Percentiles rank a stretch among this genome's conserved stretches.
Evolutionary conservation across 2,113 vertebrate genomes (phyloP).

Genomic region (Tragulus kanchil): DNA sequence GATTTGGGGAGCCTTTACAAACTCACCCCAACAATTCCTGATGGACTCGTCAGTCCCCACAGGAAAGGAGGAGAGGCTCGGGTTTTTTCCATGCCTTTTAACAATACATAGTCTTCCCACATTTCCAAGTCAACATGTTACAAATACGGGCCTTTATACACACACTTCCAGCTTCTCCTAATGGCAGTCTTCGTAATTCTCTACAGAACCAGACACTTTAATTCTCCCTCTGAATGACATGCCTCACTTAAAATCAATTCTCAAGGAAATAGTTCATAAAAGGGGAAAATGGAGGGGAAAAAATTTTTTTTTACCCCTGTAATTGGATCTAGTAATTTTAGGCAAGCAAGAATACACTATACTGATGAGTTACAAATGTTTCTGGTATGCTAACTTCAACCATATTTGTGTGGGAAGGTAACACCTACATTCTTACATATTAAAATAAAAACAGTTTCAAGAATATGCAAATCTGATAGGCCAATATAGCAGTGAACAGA

Average conservation of each 20-base stretch:
- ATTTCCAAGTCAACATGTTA: background rate
- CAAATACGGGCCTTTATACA: background rate
- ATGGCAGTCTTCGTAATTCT: background rate
- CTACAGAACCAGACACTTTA: background rate
- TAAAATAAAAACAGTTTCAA: slow-evolving; percentile 63
- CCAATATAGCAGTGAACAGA: background rate
- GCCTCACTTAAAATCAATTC: slow-evolving; percentile 63
- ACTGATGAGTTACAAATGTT: slow-evolving; percentile 78
- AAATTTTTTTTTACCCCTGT: slow-evolving; percentile 39
- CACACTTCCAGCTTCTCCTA: background rate
- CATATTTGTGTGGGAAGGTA: slow-evolving; percentile 69
- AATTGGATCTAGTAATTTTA: slow-evolving; percentile 76
- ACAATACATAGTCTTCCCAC: background rate
- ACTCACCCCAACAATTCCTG: background rate
- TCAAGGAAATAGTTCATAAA: slow-evolving; percentile 66
- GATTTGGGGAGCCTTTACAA: background rate
- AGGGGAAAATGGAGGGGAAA: slow-evolving; percentile 40
- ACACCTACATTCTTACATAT: slow-evolving; percentile 70
- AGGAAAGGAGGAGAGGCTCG: background rate
- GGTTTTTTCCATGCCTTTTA: background rate
- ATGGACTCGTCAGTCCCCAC: background rate
- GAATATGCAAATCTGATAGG: slow-evolving; percentile 47
- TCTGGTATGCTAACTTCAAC: slow-evolving; percentile 74
- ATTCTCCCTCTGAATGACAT: slow-evolving; percentile 57
- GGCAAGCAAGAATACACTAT: slow-evolving; percentile 74